Evolutionary conservation across 2,797 vertebrate species (phyloP).

Genomic region (Notolepis coatsorum): DNA sequence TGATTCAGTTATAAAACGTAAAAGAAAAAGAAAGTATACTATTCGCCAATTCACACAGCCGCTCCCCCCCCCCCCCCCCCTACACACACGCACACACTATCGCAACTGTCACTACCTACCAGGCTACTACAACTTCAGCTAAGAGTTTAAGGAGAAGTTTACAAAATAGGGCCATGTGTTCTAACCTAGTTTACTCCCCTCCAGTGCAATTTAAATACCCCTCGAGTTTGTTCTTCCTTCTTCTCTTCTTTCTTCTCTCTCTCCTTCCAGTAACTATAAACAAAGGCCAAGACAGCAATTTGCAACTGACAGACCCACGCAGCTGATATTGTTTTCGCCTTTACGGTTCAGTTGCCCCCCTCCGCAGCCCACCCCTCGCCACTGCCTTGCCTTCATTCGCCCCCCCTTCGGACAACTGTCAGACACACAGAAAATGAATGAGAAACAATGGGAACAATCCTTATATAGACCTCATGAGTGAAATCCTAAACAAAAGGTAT

Average conservation of each 20-base stretch:
- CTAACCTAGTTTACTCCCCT: constrained; percentile 63
- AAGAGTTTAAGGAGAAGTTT: constrained; percentile 61
- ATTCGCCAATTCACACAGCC: constrained; percentile 49
- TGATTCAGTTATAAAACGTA: constrained; percentile 55
- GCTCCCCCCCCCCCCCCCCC: no score
- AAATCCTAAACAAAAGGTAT: constrained; percentile 55
- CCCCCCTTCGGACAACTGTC: constrained; percentile 70
- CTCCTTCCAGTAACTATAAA: constrained; percentile 79
- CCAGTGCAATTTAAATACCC: constrained; percentile 69
- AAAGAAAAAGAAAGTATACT: constrained; percentile 16
- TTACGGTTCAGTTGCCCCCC: constrained; percentile 80
- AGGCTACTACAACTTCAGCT: constrained; percentile 47
- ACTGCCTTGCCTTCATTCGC: constrained; percentile 75
- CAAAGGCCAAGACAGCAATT: constrained; percentile 81
- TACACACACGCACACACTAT: not conserved
- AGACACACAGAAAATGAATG: constrained; percentile 64
- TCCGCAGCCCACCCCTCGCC: no score
- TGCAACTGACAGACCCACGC: constrained; percentile 84
- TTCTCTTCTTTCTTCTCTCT: constrained; percentile 13
- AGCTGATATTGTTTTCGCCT: constrained; percentile 88
- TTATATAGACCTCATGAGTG: constrained; percentile 63
- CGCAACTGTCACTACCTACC: not conserved
- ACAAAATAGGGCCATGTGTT: constrained; percentile 56
- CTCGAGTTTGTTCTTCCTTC: constrained; percentile 50
- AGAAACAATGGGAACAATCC: constrained; percentile 72